Conservation (phyloP, 2,113 vertebrate genomes). For the Cettia cetti region DNA sequence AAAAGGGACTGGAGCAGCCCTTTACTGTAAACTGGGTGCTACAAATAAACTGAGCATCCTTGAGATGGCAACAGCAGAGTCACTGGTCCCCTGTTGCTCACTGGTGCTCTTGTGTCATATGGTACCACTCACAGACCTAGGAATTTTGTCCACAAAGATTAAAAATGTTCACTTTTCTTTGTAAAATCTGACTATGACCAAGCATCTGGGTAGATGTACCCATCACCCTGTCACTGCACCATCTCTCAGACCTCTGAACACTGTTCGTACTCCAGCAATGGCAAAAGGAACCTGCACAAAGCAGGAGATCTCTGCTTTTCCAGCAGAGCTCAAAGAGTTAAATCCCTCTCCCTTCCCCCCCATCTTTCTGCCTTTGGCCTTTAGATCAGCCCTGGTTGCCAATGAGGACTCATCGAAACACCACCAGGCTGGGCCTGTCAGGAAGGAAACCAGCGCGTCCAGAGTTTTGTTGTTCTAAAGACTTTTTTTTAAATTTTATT, state of each 20-base stretch:
- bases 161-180: background rate
- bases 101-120: background rate
- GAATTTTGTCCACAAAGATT: background rate
- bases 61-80: background rate
- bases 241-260: background rate
- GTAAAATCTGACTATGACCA: background rate
- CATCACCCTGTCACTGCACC: background rate
- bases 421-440: conserved; percentile 77
- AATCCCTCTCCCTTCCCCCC: conserved; percentile 71
- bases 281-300: background rate
- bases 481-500: conserved; percentile 83
- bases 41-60: background rate
- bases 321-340: conserved; percentile 61
- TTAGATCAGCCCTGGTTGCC: conserved; percentile 69
- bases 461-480: conserved; percentile 83
- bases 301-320: background rate
- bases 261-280: accelerated
- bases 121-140: background rate
- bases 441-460: conserved; percentile 85
- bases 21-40: background rate
- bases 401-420: conserved; percentile 72
- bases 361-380: conserved; percentile 69
- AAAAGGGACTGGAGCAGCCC: background rate
- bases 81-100: background rate
- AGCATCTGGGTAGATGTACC: background rate